Conservation (phyloP, 2,888 invertebrate genomes). For the Tanaodytes sp. region DNA sequence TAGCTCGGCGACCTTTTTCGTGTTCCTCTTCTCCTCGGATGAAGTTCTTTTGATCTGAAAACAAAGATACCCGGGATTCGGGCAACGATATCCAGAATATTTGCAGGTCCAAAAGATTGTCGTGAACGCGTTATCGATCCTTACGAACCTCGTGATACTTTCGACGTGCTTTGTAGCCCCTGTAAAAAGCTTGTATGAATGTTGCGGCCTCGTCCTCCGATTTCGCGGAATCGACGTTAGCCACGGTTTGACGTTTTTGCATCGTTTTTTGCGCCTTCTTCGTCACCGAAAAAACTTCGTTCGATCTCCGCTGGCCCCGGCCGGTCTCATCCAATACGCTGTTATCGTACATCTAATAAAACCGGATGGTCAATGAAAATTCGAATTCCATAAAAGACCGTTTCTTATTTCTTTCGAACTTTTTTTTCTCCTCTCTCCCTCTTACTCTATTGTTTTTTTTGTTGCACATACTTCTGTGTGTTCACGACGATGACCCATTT, state of each 20-base stretch:
- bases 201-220: slow-evolving; percentile 69
- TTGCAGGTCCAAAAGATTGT: too few species aligned
- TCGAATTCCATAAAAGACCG: slow-evolving; percentile 9
- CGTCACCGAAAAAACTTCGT: too few species aligned
- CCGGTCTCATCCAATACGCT: slow-evolving; percentile 24
- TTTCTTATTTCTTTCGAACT: slow-evolving; percentile 15
- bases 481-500: slow-evolving; percentile 38
- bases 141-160: slow-evolving; percentile 63
- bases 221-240: slow-evolving; percentile 59
- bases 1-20: slow-evolving; percentile 62
- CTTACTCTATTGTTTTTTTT: too few species aligned
- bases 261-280: slow-evolving; percentile 41
- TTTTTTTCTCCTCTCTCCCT: too few species aligned
- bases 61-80: too few species aligned
- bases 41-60: slow-evolving; percentile 59
- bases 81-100: too few species aligned
- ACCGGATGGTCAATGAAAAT: slow-evolving; percentile 21
- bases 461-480: slow-evolving; percentile 30
- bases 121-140: too few species aligned
- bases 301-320: slow-evolving; percentile 52
- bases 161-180: slow-evolving; percentile 66
- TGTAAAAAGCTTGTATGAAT: slow-evolving; percentile 69
- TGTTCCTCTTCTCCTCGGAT: slow-evolving; percentile 57
- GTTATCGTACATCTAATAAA: slow-evolving; percentile 19
- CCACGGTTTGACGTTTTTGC: slow-evolving; percentile 17